phyloP scores from a whole-genome alignment of 2,888 invertebrate species.

The Molanna angustata region DNA sequence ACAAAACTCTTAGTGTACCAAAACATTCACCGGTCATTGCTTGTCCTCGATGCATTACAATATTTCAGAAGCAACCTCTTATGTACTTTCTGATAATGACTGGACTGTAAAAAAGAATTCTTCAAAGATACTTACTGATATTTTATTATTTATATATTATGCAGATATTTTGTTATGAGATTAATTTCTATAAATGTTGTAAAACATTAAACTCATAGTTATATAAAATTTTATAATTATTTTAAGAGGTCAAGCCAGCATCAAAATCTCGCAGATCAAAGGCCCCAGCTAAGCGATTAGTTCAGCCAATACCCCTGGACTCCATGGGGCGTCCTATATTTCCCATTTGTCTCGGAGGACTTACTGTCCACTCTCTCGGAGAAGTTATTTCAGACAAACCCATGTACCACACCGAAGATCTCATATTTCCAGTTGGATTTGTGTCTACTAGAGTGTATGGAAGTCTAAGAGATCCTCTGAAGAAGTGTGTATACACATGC shows the following conservation, averaged over 20 bases:
- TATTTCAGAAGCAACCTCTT: too few species aligned
- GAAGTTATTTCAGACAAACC: constrained; percentile 67
- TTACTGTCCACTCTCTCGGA: constrained; percentile 71
- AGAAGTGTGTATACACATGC: constrained; percentile 74
- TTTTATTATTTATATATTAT: too few species aligned
- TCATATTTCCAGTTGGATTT: constrained; percentile 75
- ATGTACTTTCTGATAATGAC: too few species aligned
- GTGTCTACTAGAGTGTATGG: constrained; percentile 74
- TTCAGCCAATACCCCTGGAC: constrained; percentile 45
- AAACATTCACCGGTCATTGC: too few species aligned
- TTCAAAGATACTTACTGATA: too few species aligned
- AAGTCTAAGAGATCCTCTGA: constrained; percentile 65
- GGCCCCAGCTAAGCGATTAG: constrained; percentile 24
- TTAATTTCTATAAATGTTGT: too few species aligned
- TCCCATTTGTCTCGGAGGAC: constrained; percentile 67
- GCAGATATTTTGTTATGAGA: too few species aligned
- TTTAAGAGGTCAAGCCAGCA: constrained; percentile 32
- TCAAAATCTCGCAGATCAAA: constrained; percentile 34
- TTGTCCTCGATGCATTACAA: too few species aligned
- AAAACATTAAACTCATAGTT: too few species aligned
- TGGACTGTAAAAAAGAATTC: too few species aligned
- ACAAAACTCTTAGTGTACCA: too few species aligned
- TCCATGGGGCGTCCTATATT: constrained; percentile 66
- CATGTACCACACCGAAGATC: constrained; percentile 67
- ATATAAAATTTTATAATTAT: too few species aligned